Evolutionary conservation across 1,140 invertebrate genomes (phyloP), one percentile per base, ranked within the genome.

Genomic region (Aphidius ervi): DNA sequence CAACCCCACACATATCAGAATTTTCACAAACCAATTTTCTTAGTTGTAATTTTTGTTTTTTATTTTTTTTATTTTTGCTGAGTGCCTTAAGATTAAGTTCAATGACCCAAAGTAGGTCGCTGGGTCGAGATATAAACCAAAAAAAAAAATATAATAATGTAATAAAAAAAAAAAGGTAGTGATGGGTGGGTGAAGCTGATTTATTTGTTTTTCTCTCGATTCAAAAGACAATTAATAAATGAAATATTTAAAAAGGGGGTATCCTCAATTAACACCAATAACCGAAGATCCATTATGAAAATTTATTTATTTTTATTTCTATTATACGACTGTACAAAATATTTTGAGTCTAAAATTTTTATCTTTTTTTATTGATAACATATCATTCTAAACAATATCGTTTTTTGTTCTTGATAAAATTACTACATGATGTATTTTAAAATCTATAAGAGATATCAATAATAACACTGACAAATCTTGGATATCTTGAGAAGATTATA

Each of bases 101-200:
- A 64, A 61, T 59, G 59, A 62, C 56, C 63, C 56, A 59, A 64
- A 59, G 58, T 64, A 57, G 63, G 63, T 64, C 59, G 63, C 56
- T 64, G 63, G 59, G 59, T 64, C 63, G 63, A 56, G 56, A 46
- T 59, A 49, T 23, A 49, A 6, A 31, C 9, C 16, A 4, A 52
- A 40, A 37, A 39, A 43, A 47, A 49, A 23, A 9, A 56, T 56
- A 50, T 59, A 49, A 5, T 16, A 31, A 49, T 55, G n/a, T n/a
- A n/a, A n/a, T n/a, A n/a, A 40, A 43, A 45, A 43, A 47, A 49
- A 23, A 9, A 6, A 20, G 9, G 23, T 10, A 56, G 20, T 8
- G 23, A 37, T 23, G 5, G 8, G 43, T 20, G 31, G 40, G 6
- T 23, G 43, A 6, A 46, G n/a, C 23, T 46, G n/a, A 23, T 20